Evolutionary conservation across 2,888 invertebrate genomes (phyloP), one percentile per base, ranked within the genome.

Genomic region (Tryphoninae sp.): DNA sequence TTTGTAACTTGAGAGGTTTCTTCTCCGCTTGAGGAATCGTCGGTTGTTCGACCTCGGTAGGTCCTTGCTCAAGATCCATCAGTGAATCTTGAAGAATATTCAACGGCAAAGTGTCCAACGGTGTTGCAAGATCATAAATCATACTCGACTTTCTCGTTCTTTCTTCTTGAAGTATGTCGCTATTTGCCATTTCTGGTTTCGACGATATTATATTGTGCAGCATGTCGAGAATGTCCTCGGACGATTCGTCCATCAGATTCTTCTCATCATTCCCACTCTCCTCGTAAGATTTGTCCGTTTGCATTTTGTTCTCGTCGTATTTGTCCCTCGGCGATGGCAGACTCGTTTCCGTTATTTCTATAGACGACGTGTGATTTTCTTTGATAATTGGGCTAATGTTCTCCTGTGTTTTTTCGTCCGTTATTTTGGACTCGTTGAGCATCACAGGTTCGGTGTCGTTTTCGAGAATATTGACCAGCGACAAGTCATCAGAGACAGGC

Each of bases 221-320:
- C 93, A 95, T 95, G 88, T 95, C 95, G 13, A 95, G 90, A 92
- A 95, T 95, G 86, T 95, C 95, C 86, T 95, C 95, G 67, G 95
- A 94, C 0, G 94, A 94, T 87, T 95, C 95, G 16, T 91, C 91
- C 82, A 90, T 84, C 1, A 89, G 77, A 68, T 82, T 78, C 53
- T 89, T 89, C 16, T 88, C 88, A 13, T 88, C 83, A 22, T 80
- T 84, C 13, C 78, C 79, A 33, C 84, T 84, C 0, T 83, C 81
- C 0, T 84, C 78, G 42, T 84, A 84, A 1, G 84, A 84, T 53
- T 83, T 87, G 58, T 83, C 84, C 8, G 61, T 81, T 11, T 84
- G 85, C 4, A 59, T 2, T 71, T 79, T 13, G 74, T 85, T 71
- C 0, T 76, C 26, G 2, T 49, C 19, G n/a, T 8, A 53, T 13